Percentiles rank a stretch among this genome's conserved stretches.
These are phyloP conservation scores for Babylonia areolata DNA, from an alignment of 1,140 invertebrate species.

Conservation along the genomic window DNA sequence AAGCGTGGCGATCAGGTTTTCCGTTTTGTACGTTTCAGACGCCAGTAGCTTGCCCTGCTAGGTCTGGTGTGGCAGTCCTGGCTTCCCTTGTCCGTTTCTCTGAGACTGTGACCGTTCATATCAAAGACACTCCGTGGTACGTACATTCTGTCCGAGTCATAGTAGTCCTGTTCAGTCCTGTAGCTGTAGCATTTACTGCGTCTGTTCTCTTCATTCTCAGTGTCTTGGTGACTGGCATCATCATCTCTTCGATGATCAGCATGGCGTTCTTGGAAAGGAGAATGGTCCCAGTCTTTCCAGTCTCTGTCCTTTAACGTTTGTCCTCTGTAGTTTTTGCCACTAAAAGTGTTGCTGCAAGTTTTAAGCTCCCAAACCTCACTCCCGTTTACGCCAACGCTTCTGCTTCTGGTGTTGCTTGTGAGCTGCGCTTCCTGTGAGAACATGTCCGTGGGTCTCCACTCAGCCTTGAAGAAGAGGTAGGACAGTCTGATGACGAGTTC, in stretches of 20 bases:
- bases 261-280: background rate
- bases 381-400: background rate
- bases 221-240: background rate
- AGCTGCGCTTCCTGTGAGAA: background rate
- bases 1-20: background rate
- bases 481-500: conserved; percentile 66
- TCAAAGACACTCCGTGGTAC: background rate
- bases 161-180: background rate
- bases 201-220: background rate
- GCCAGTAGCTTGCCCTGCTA: conserved; percentile 8
- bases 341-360: background rate
- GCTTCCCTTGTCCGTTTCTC: too few species aligned
- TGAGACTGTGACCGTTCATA: background rate
- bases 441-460: conserved; percentile 53
- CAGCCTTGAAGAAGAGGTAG: conserved; percentile 63
- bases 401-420: background rate
- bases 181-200: background rate
- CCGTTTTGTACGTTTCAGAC: background rate
- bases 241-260: background rate
- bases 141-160: background rate
- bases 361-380: background rate
- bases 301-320: background rate
- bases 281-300: background rate
- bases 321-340: background rate
- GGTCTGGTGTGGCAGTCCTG: background rate